phyloP scores from a whole-genome alignment of 2,888 invertebrate species.

The Drosophila parthenogenetica region DNA sequence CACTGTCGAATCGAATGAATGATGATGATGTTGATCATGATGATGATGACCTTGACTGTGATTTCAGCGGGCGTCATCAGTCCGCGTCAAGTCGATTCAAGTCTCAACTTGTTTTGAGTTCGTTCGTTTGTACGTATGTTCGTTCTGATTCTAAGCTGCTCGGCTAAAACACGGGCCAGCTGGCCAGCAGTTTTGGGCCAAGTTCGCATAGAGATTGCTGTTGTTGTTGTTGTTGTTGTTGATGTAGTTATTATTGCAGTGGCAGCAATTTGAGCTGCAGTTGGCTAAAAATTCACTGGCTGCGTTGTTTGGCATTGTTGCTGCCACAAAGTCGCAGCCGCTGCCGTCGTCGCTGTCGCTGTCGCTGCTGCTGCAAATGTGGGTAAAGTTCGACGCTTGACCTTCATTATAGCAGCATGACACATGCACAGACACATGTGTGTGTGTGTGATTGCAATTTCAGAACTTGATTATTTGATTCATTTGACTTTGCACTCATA shows the following conservation, averaged over 20 bases:
- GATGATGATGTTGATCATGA: conserved; percentile 6
- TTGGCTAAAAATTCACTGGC: conserved; percentile 59
- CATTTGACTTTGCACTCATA: conserved; percentile 78
- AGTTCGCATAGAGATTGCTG: conserved; percentile 55
- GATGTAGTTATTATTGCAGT: conserved; percentile 38
- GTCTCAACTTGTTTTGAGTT: conserved; percentile 49
- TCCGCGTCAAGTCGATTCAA: neutral
- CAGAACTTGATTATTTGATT: conserved; percentile 70
- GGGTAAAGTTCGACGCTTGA: conserved; percentile 81
- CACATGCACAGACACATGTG: conserved; percentile 30
- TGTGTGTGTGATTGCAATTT: conserved; percentile 56
- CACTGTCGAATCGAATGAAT: conserved; percentile 19
- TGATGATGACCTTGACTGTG: conserved; percentile 74
- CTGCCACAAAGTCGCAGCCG: conserved; percentile 10
- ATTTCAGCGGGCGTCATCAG: conserved; percentile 48
- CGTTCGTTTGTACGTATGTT: conserved; percentile 22
- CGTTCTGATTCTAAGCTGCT: conserved; percentile 56
- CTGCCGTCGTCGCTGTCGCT: neutral
- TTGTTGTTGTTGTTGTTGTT: conserved; percentile 32
- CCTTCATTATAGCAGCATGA: conserved; percentile 74
- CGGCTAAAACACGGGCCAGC: conserved; percentile 20
- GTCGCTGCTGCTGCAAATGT: conserved; percentile 63
- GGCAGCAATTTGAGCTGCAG: conserved; percentile 58
- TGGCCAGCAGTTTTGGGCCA: conserved; percentile 65
- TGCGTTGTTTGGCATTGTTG: conserved; percentile 56